Evolutionary conservation across 2,113 vertebrate genomes (phyloP).

Genomic region (Guaruba guarouba): DNA sequence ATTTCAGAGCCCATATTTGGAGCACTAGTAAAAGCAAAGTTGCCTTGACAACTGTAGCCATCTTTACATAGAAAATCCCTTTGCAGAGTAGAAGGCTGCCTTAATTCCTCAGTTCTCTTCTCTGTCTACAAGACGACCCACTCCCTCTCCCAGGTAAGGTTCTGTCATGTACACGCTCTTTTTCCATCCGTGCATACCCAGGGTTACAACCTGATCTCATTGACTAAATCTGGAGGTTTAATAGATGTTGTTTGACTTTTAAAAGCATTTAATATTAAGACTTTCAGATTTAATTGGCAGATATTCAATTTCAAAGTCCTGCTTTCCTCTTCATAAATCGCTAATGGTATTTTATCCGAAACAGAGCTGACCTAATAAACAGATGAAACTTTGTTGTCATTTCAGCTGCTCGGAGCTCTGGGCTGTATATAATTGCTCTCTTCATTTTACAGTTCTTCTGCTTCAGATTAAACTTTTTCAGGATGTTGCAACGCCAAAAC

Average conservation of each 20-base stretch:
- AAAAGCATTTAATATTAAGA: constrained; percentile 55
- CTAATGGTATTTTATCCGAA: constrained; percentile 43
- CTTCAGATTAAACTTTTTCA: constrained; percentile 57
- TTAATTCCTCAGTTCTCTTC: background rate
- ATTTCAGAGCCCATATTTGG: background rate
- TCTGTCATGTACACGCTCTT: background rate
- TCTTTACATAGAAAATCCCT: constrained; percentile 17
- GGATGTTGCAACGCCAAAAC: constrained; percentile 53
- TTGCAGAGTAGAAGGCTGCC: background rate
- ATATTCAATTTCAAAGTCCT: constrained; percentile 53
- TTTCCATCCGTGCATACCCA: background rate
- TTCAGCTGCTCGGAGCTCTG: constrained; percentile 17
- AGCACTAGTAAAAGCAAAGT: constrained; percentile 43
- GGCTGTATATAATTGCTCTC: constrained; percentile 35
- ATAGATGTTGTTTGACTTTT: constrained; percentile 43
- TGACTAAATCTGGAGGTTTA: constrained; percentile 47
- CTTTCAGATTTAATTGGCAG: constrained; percentile 47
- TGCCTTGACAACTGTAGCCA: constrained; percentile 59
- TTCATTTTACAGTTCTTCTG: constrained; percentile 48
- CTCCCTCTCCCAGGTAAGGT: background rate
- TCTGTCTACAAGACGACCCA: background rate
- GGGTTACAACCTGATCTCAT: constrained; percentile 19
- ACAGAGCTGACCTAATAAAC: constrained; percentile 41
- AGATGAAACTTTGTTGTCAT: constrained; percentile 50
- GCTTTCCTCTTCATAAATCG: constrained; percentile 42